Percentiles rank a stretch among this genome's conserved stretches.
These are phyloP conservation scores for Iguana delicatissima DNA, from an alignment of 2,797 vertebrate species.

Conservation along the genomic window DNA sequence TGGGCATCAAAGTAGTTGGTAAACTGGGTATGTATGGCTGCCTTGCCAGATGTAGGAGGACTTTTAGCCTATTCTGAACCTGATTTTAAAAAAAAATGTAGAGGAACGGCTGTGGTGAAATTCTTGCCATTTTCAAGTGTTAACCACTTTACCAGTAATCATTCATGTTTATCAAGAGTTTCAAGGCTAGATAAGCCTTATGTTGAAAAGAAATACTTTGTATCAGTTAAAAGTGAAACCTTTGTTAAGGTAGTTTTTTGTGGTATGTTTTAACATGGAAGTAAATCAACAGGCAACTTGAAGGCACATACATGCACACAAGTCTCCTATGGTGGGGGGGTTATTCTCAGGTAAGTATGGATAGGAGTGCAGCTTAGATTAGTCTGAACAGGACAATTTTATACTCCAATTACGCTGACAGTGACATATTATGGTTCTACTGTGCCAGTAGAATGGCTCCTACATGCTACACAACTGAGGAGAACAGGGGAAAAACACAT, in stretches of 20 bases:
- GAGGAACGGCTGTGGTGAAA: not conserved
- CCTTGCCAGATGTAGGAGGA: not conserved
- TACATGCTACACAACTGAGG: not conserved
- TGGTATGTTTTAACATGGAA: too few species aligned
- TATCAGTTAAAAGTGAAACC: not conserved
- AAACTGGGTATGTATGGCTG: not conserved
- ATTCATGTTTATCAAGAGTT: not conserved
- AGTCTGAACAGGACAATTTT: not conserved
- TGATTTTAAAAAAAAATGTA: not conserved
- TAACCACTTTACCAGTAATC: not conserved
- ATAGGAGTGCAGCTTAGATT: not conserved
- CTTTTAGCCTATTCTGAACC: not conserved
- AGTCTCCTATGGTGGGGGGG: not conserved
- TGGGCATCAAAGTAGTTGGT: not conserved
- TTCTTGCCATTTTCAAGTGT: not conserved
- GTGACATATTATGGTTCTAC: not conserved
- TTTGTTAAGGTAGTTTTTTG: not conserved
- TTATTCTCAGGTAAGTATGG: not conserved
- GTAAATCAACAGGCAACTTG: too few species aligned
- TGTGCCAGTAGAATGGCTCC: not conserved
- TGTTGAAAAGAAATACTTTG: not conserved
- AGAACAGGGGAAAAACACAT: not conserved
- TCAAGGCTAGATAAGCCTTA: not conserved
- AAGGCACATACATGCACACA: too few species aligned
- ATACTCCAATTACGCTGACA: not conserved